Base-by-base conservation (phyloP, 2,113 vertebrate species). In the Leiothrix lutea region DNA sequence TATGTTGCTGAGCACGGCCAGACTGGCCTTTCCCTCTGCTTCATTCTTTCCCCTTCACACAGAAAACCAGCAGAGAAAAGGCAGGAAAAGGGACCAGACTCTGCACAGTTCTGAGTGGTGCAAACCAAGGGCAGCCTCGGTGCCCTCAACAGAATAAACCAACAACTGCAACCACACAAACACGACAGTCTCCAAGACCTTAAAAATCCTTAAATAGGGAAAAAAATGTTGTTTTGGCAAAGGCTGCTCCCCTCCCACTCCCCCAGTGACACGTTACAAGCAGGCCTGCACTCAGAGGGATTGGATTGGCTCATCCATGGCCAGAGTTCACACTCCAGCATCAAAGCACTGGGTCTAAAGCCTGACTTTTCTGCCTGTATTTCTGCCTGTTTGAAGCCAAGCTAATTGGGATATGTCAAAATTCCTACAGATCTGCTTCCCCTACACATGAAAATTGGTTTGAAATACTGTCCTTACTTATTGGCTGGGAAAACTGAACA, bases 21-120 rank as follows among this genome's bases (percentile, higher is more conserved):
- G 86, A 0, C 65, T 40, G 69, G 42, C n/a, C 42, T 86, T 33
- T 29, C 74, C 21, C 60, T 40, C 66, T 69, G 51, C 14, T n/a
- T 11, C 26, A 11, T 25, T 60, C 71, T 29, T 35, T 20, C 71
- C 14, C 2, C 12, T 7, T 12, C 3, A 0, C 0, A 12, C 0
- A 21, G 9, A 54, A 67, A 85, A 48, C 14, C 44, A 40, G 38
- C 19, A 22, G 5, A 18, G n/a, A 40, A n/a, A 86, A 51, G 38
- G 6, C 51, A 44, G 13, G 7, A 26, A 48, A 65, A 70, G 11
- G 42, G 3, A 74, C 8, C 51, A 51, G n/a, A 33, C 40, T 36
- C 33, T 36, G 8, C 53, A 29, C 0, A 36, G 24, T 9, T 93
- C 29, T 42, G 48, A n/a, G 22, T 4, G 12, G 44, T n/a, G 58